Evolutionary conservation across 1,140 invertebrate species (phyloP).

Genomic region (Panulirus ornatus): DNA sequence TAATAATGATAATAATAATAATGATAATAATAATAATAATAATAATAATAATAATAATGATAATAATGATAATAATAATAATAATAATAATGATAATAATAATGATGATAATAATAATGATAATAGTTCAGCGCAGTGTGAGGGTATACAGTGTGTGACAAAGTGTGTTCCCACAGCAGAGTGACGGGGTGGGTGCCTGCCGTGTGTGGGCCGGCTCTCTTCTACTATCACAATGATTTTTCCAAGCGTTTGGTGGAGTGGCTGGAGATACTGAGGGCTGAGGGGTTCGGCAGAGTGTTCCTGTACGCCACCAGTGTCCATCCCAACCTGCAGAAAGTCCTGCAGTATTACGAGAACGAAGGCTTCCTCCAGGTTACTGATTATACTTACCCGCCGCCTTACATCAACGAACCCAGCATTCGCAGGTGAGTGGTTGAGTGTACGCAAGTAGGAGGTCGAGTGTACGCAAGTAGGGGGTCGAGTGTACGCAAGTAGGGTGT

Average conservation of each 20-base stretch:
- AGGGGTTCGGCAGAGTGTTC: slow-evolving; percentile 59
- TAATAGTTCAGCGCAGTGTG: too few species aligned
- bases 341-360: slow-evolving; percentile 61
- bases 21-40: too few species aligned
- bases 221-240: slow-evolving; percentile 69
- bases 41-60: too few species aligned
- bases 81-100: too few species aligned
- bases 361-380: slow-evolving; percentile 59
- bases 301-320: slow-evolving; percentile 54
- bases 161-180: not conserved
- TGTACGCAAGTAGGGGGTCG: too few species aligned
- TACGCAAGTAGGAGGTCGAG: too few species aligned
- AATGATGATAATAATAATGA: too few species aligned
- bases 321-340: slow-evolving; percentile 61
- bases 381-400: slow-evolving; percentile 60
- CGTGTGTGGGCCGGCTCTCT: slow-evolving; percentile 62
- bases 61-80: too few species aligned
- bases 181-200: slow-evolving; percentile 34
- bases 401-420: slow-evolving; percentile 70
- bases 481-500: too few species aligned
- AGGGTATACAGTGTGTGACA: not conserved
- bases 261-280: slow-evolving; percentile 60
- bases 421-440: too few species aligned
- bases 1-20: too few species aligned
- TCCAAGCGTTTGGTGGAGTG: slow-evolving; percentile 64